Evolutionary conservation across 2,113 vertebrate species (phyloP).

Genomic region (Gnathonemus longibarbis): DNA sequence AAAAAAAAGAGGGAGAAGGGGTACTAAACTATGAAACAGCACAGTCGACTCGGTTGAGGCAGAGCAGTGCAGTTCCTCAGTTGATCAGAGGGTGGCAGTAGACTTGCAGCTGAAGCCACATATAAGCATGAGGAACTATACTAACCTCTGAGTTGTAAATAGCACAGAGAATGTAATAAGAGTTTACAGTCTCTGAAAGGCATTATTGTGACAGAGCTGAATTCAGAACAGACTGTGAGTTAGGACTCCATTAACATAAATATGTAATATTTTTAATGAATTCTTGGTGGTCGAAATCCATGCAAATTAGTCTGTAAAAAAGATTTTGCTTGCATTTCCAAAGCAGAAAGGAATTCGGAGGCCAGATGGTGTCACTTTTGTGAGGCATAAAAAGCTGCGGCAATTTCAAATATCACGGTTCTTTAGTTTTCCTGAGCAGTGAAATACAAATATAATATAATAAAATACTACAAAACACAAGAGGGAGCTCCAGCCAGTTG

Average conservation of each 20-base stretch:
- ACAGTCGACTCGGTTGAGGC: constrained; percentile 12
- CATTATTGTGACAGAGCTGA: constrained; percentile 18
- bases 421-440: constrained; percentile 83
- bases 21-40: background rate
- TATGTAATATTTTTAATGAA: background rate
- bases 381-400: constrained; percentile 21
- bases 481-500: constrained; percentile 18
- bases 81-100: constrained; percentile 28
- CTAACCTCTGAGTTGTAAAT: background rate
- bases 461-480: constrained; percentile 35
- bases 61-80: constrained; percentile 24
- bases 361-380: constrained; percentile 26
- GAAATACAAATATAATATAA: constrained; percentile 61
- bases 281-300: background rate
- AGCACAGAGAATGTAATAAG: constrained; percentile 6
- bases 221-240: constrained; percentile 3
- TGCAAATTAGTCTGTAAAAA: constrained; percentile 16
- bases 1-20: constrained; percentile 17
- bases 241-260: constrained; percentile 13
- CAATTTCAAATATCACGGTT: constrained; percentile 28
- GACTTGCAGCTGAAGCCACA: background rate
- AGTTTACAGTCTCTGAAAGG: constrained; percentile 26
- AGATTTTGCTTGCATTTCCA: constrained; percentile 18
- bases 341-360: constrained; percentile 26
- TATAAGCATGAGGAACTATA: background rate